Conservation (phyloP, 2,113 vertebrate species). For the Microcebus tavaratra region DNA sequence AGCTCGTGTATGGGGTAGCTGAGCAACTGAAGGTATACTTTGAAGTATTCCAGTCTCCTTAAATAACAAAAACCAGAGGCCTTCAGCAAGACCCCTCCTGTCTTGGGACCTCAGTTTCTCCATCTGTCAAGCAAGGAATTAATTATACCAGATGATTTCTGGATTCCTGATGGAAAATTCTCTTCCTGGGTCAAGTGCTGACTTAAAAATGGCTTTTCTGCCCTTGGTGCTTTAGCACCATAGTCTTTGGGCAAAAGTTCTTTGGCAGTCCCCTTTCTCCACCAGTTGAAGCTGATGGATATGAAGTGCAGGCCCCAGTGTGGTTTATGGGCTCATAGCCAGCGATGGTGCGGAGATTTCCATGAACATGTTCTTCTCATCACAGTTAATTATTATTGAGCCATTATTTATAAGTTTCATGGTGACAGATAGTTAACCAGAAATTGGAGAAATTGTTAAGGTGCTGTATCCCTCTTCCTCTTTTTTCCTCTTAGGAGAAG, state of each 20-base stretch:
- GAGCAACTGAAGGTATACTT: conserved; percentile 10
- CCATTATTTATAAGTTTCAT: conserved; percentile 62
- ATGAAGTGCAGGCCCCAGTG: neutral
- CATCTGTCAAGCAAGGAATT: conserved; percentile 43
- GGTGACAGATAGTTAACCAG: conserved; percentile 75
- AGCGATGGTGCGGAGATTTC: neutral
- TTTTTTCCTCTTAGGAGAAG: neutral
- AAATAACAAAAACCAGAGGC: conserved; percentile 27
- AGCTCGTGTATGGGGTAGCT: neutral
- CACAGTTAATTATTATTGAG: conserved; percentile 68
- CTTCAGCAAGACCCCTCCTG: neutral
- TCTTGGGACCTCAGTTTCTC: conserved; percentile 59
- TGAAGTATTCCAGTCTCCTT: neutral
- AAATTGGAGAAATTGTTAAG: conserved; percentile 65
- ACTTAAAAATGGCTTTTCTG: conserved; percentile 41
- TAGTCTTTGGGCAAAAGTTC: neutral
- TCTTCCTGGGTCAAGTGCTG: neutral
- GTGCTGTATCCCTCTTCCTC: no score
- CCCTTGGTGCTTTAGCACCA: neutral
- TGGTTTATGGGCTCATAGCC: neutral
- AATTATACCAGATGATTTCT: conserved; percentile 48
- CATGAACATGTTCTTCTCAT: conserved; percentile 27
- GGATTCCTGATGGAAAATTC: conserved; percentile 37
- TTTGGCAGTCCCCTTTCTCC: neutral
- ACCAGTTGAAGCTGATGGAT: neutral